Conservation (phyloP, 2,113 vertebrate species). For the Corythoichthys haematopterus region DNA sequence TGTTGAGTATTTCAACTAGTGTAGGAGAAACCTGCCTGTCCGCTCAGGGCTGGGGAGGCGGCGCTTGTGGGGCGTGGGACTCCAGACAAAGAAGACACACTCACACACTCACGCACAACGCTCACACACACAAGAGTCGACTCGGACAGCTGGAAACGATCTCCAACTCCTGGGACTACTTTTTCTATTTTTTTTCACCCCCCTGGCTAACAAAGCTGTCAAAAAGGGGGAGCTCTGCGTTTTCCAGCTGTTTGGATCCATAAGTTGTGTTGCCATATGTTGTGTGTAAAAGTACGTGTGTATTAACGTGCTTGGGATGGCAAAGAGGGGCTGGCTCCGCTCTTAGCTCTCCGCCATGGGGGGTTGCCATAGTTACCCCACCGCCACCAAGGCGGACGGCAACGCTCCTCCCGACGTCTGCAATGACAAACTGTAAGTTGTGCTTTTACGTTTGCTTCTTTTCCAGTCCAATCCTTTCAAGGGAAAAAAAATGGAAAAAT, state of each 20-base stretch:
- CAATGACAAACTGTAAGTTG: constrained; percentile 60
- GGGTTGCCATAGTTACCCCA: constrained; percentile 72
- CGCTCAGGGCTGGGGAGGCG: constrained; percentile 57
- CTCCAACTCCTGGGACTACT: constrained; percentile 22
- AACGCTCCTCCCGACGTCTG: constrained; percentile 42
- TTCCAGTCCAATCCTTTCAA: not conserved
- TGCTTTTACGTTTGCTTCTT: not conserved
- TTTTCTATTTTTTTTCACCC: not conserved
- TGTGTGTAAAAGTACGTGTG: constrained; percentile 26
- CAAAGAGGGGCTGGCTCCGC: constrained; percentile 53
- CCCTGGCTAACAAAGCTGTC: constrained; percentile 11
- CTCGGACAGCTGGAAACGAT: constrained; percentile 28
- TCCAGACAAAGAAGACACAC: constrained; percentile 66
- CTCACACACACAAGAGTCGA: constrained; percentile 41
- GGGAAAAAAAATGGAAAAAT: constrained; percentile 35
- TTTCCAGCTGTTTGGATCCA: constrained; percentile 9
- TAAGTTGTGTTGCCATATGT: constrained; percentile 32
- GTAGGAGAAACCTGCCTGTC: constrained; percentile 70
- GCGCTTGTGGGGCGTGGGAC: constrained; percentile 62
- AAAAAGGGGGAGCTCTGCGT: not conserved
- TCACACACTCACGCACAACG: constrained; percentile 40
- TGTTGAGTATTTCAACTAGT: constrained; percentile 43
- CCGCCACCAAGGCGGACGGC: constrained; percentile 50
- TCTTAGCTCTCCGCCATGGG: constrained; percentile 66
- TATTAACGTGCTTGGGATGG: constrained; percentile 56